Evolutionary conservation across 2,888 invertebrate genomes (phyloP).

Genomic region (Liodrosophila aerea): DNA sequence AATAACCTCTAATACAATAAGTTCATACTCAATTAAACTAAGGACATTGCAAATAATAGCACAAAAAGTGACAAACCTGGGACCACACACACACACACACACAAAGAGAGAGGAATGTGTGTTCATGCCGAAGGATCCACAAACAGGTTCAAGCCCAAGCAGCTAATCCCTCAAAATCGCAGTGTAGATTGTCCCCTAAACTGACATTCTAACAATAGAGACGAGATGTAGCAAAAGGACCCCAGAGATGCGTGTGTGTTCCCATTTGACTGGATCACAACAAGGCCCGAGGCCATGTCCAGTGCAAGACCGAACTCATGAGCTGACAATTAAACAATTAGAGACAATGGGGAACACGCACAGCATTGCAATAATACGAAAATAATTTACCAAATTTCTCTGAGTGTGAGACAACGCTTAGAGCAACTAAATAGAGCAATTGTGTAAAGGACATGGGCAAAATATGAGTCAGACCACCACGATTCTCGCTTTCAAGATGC

Average conservation of each 20-base stretch:
- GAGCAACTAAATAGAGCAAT: constrained; percentile 70
- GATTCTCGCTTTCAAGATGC: constrained; percentile 59
- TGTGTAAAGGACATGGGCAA: constrained; percentile 67
- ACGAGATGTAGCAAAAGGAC: constrained; percentile 14
- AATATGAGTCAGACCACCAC: constrained; percentile 66
- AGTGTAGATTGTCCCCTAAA: constrained; percentile 51
- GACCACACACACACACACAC: constrained; percentile 55
- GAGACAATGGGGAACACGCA: constrained; percentile 68
- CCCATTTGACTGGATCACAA: constrained; percentile 30
- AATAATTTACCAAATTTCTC: constrained; percentile 71
- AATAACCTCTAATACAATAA: constrained; percentile 24
- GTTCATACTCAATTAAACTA: constrained; percentile 47
- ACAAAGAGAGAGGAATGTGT: constrained; percentile 14
- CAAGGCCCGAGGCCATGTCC: constrained; percentile 35
- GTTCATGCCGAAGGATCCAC: constrained; percentile 39
- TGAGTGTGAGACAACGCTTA: constrained; percentile 31
- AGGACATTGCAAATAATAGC: constrained; percentile 33
- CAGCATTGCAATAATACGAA: constrained; percentile 78
- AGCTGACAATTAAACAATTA: constrained; percentile 80
- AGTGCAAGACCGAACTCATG: constrained; percentile 42
- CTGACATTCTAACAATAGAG: constrained; percentile 57
- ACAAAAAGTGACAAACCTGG: constrained; percentile 15
- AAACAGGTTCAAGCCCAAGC: constrained; percentile 52
- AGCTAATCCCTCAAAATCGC: constrained; percentile 59
- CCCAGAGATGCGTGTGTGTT: constrained; percentile 27